These are phyloP conservation scores for Condylostylus longicornis DNA, from an alignment of 1,140 invertebrate species.

Conservation along the genomic window DNA sequence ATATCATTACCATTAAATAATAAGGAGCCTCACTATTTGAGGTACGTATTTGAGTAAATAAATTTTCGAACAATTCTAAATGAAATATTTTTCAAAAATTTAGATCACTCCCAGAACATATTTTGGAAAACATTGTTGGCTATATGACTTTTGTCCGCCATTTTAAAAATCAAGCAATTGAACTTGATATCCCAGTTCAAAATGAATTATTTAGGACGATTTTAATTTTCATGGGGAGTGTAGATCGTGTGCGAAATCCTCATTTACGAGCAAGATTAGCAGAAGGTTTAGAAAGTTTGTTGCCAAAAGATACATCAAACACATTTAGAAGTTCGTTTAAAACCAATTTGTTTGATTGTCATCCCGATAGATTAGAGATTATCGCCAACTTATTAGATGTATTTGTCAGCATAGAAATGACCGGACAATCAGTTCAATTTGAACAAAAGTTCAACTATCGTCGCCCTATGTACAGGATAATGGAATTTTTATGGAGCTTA, in stretches of 20 bases:
- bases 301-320: conserved; percentile 47
- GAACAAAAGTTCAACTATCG: conserved; percentile 96
- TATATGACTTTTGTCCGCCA: conserved; percentile 61
- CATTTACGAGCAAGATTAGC: conserved; percentile 81
- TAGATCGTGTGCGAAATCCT: conserved; percentile 72
- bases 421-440: conserved; percentile 86
- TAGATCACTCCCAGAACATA: conserved; percentile 74
- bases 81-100: conserved; percentile 10
- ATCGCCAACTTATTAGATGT: conserved; percentile 67
- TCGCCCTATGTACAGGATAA: conserved; percentile 83
- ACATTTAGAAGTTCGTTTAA: conserved; percentile 49
- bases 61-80: neutral
- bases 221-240: conserved; percentile 58
- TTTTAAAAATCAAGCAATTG: conserved; percentile 42
- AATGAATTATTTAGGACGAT: conserved; percentile 57
- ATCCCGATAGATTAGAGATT: conserved; percentile 55
- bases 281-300: conserved; percentile 69
- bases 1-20: conserved; percentile 16
- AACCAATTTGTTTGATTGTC: conserved; percentile 54
- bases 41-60: conserved; percentile 4
- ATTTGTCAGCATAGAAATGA: conserved; percentile 95
- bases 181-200: conserved; percentile 31
- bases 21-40: conserved; percentile 18
- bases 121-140: conserved; percentile 75
- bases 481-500: conserved; percentile 83